Evolutionary conservation across 2,797 vertebrate species (phyloP).

Genomic region (Semotilus atromaculatus): DNA sequence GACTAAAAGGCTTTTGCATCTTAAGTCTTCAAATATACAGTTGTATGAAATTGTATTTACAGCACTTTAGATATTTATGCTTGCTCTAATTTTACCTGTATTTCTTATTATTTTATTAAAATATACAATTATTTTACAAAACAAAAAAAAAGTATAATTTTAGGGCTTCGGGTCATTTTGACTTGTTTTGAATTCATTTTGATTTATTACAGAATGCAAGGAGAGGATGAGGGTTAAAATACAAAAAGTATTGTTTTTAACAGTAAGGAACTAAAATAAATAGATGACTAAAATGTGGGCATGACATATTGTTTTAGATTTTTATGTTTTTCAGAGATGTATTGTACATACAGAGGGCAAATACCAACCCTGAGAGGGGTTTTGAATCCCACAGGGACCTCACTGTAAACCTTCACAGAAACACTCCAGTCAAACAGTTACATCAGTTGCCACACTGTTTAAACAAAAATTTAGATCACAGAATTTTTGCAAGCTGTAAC

Average conservation of each 20-base stretch:
- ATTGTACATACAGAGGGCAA: slow-evolving; percentile 35
- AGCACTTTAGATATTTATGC: background rate
- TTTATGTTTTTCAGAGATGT: slow-evolving; percentile 29
- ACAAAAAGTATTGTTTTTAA: background rate
- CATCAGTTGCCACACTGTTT: slow-evolving; percentile 41
- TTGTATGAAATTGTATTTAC: background rate
- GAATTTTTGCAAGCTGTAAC: slow-evolving; percentile 21
- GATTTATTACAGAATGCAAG: no score
- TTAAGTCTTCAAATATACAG: no score
- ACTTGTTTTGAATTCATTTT: no score
- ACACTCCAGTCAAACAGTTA: slow-evolving; percentile 49
- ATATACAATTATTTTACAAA: background rate
- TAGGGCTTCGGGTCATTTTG: no score
- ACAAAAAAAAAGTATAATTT: no score
- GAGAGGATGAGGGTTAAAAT: no score
- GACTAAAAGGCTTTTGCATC: no score
- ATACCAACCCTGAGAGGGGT: slow-evolving; percentile 2
- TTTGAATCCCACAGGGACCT: slow-evolving; percentile 7
- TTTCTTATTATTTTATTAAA: background rate
- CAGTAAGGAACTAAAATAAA: slow-evolving; percentile 4
- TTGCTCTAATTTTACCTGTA: background rate
- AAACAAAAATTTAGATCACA: slow-evolving; percentile 3
- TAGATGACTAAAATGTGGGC: background rate
- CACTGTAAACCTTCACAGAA: slow-evolving; percentile 56
- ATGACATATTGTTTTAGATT: slow-evolving; percentile 41